These are phyloP conservation scores for Monodelphis domestica DNA, from an alignment of 2,797 vertebrate genomes.

Conservation along the genomic window DNA sequence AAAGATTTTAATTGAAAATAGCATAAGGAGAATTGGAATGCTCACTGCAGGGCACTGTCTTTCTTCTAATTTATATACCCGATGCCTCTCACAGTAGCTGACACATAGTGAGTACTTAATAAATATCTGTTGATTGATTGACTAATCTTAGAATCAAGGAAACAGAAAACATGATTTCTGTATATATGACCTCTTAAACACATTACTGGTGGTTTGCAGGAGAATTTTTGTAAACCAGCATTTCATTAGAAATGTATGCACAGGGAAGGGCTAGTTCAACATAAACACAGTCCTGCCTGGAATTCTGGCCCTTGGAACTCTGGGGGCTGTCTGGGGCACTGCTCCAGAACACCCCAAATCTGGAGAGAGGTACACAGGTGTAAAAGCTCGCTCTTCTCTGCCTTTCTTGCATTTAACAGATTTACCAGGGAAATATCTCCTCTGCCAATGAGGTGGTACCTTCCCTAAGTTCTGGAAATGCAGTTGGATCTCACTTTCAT, in stretches of 20 bases:
- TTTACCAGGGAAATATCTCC: neutral
- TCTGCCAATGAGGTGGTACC: neutral
- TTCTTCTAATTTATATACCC: neutral
- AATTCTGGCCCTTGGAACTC: neutral
- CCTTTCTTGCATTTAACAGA: neutral
- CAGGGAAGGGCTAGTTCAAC: neutral
- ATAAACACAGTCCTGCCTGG: neutral
- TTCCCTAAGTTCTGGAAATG: neutral
- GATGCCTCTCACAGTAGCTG: neutral
- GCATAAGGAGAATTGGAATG: neutral
- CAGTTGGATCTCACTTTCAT: neutral
- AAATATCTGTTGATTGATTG: neutral
- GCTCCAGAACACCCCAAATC: neutral
- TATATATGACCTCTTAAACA: neutral
- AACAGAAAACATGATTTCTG: neutral
- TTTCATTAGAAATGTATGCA: neutral
- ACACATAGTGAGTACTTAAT: neutral
- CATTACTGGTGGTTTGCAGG: neutral
- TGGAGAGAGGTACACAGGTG: neutral
- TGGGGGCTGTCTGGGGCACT: neutral
- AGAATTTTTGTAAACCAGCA: neutral
- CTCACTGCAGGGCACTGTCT: neutral
- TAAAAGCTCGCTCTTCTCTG: neutral
- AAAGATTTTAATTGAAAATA: neutral
- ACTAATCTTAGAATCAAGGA: neutral